Base-by-base conservation (phyloP, 2,888 invertebrate species). In the Ptychoptera contaminata region DNA sequence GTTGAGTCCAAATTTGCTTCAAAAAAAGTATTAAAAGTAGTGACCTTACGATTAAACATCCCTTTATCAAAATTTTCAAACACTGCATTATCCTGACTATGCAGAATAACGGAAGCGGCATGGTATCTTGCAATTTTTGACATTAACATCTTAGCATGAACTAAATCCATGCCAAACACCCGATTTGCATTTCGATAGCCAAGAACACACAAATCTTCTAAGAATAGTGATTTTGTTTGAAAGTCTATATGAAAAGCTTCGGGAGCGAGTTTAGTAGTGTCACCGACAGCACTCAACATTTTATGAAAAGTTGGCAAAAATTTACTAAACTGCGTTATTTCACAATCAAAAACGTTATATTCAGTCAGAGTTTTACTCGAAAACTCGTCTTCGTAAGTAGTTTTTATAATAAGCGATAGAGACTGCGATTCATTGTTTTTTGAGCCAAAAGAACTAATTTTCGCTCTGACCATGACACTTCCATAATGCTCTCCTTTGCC, bases 71-170 rank as follows among this genome's bases (percentile, higher is more conserved):
- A 46, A 10, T 38, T 41, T 30, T 42, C 16, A 35, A 47, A 46
- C 2, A 48, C 34, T 16, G 44, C 42, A 15, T 45, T 44, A 46
- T 63, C 57, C 1, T 59, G 63, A 11, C 62, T 58, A 47, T 70
- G 71, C 34, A 65, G 52, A 1, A 67, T 67, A 0, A 70, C 64
- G 2, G 70, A 67, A 1, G 69, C 59, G 1, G 70, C 69, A 53
- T 72, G 72, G 55, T 72, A 69, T 51, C 63, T 63, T 6, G 72
- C 71, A 49, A 72, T 46, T 4, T 67, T 60, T 1, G 58, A 54
- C 1, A 72, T 49, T 8, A 65, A 60, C 11, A 67, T 15, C 46
- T 56, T 60, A 0, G 65, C 52, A 37, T 69, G 65, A 1, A 58
- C 56, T 41, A 67, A 47, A 48, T 72, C 67, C n/a, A 70, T 51